Conservation (phyloP, 2,113 vertebrate genomes). For the Cyphomyrus discorhynchus region DNA sequence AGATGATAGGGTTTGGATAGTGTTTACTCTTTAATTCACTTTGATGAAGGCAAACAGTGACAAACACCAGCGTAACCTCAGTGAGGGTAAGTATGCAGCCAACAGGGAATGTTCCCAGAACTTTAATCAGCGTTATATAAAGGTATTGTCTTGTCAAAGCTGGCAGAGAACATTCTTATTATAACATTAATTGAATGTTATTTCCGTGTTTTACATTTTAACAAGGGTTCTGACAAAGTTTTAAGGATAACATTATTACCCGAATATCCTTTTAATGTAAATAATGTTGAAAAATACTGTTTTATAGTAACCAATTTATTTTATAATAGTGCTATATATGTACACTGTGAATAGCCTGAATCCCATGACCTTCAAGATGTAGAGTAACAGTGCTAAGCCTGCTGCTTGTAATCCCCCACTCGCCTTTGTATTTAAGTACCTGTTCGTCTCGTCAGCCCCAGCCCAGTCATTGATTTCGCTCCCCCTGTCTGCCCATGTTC, state of each 20-base stretch:
- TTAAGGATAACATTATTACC: too few species aligned
- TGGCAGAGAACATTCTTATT: too few species aligned
- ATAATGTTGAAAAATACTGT: not conserved
- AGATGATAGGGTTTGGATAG: too few species aligned
- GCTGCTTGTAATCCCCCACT: not conserved
- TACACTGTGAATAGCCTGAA: not conserved
- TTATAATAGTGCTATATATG: not conserved
- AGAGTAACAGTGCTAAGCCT: not conserved
- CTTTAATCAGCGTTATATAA: too few species aligned
- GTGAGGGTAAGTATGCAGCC: not conserved
- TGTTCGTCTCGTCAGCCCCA: not conserved
- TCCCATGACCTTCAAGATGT: not conserved
- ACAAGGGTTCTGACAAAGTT: too few species aligned
- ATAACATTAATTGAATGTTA: too few species aligned
- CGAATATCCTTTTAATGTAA: not conserved
- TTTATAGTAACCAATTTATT: not conserved
- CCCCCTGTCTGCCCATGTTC: not conserved
- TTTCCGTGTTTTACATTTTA: too few species aligned
- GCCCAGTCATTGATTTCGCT: not conserved
- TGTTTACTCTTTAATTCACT: too few species aligned
- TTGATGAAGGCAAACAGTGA: too few species aligned
- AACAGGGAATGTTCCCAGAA: not conserved
- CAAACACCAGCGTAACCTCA: not conserved
- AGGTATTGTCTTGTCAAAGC: too few species aligned
- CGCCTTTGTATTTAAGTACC: not conserved